Percentiles rank a stretch among this genome's conserved stretches.
Conservation (phyloP, 1,140 invertebrate species). For the Stenopsyche tienmushanensis region DNA sequence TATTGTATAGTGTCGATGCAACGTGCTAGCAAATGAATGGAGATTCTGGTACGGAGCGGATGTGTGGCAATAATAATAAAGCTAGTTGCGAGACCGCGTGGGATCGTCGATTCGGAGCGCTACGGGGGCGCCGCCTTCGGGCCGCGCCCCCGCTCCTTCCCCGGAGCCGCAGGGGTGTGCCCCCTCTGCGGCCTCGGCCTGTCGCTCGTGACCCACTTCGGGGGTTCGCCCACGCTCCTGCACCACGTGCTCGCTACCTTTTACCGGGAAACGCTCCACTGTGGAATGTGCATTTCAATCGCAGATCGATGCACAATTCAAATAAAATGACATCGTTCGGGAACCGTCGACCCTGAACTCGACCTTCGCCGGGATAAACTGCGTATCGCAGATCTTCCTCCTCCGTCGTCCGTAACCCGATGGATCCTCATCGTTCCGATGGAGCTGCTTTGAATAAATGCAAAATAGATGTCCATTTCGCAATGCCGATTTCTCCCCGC, state of each 20-base stretch:
- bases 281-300: background rate
- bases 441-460: too few relatives aligned
- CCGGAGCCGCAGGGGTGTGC: background rate
- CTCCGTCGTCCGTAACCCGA: too few relatives aligned
- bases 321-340: too few relatives aligned
- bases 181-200: conserved; percentile 9
- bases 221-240: background rate
- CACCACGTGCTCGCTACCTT: conserved; percentile 10
- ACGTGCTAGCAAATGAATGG: too few relatives aligned
- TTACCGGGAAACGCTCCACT: background rate
- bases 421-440: too few relatives aligned
- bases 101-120: background rate
- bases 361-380: too few relatives aligned
- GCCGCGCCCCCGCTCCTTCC: background rate
- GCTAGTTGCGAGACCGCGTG: background rate
- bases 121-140: background rate
- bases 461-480: too few relatives aligned
- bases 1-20: too few relatives aligned
- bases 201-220: conserved; percentile 20
- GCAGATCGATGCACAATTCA: too few relatives aligned
- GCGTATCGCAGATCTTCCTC: too few relatives aligned
- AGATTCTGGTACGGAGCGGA: background rate
- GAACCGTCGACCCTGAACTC: too few relatives aligned
- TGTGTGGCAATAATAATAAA: background rate
- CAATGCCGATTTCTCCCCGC: too few relatives aligned